These are phyloP conservation scores for Ochotona princeps DNA, from an alignment of 2,113 vertebrate species.

Conservation along the genomic window DNA sequence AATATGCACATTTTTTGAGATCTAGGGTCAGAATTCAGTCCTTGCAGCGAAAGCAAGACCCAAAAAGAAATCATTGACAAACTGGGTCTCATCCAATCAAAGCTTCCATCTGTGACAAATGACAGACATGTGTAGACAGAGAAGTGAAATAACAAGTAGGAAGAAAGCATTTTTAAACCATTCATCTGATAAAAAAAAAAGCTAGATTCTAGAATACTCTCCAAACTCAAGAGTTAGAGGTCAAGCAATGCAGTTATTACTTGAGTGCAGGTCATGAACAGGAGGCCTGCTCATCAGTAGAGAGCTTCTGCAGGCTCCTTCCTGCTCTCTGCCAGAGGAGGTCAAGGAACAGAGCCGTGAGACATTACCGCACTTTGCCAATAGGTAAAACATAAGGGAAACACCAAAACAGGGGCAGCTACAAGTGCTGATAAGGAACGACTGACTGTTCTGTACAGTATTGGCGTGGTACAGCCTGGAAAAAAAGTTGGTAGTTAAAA, in stretches of 20 bases:
- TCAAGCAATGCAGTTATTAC: not conserved
- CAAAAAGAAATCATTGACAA: not conserved
- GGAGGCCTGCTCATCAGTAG: no score
- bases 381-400: no score
- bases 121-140: not conserved
- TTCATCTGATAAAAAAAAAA: not conserved
- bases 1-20: not conserved
- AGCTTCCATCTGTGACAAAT: not conserved
- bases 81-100: not conserved
- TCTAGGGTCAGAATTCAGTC: no score
- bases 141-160: not conserved
- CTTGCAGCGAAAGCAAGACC: not conserved
- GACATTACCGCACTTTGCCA: no score
- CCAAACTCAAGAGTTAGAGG: not conserved
- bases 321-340: no score
- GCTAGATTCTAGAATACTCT: not conserved
- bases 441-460: no score
- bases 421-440: no score
- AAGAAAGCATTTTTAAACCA: not conserved
- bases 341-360: no score
- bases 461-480: no score
- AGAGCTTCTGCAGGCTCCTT: no score
- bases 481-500: no score
- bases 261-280: not conserved
- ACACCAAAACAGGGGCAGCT: no score